A percentile compares a stretch with the other conserved stretches of the same genome.
Evolutionary conservation across 2,797 vertebrate species (phyloP).

Genomic region (Enteromius paludinosus): DNA sequence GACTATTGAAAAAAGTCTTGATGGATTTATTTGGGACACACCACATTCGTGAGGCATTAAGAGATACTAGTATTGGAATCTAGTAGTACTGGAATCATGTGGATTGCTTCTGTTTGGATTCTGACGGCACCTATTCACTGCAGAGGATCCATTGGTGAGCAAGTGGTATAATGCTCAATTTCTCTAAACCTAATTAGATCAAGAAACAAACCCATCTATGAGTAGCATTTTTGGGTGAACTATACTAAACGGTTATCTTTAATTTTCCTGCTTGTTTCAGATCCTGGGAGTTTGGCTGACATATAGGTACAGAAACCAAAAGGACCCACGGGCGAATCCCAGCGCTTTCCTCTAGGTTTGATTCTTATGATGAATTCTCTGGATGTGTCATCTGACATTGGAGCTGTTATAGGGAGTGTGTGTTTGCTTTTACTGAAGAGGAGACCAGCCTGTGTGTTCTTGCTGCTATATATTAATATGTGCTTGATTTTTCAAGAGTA

Average conservation of each 20-base stretch:
- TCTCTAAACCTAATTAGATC: not conserved
- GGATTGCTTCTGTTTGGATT: not conserved
- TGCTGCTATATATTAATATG: slow-evolving; percentile 52
- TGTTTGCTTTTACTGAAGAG: slow-evolving; percentile 49
- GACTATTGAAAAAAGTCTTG: not conserved
- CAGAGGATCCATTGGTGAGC: not conserved
- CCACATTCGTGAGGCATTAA: not conserved
- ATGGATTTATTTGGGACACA: not conserved
- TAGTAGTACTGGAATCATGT: not conserved
- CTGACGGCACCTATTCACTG: not conserved
- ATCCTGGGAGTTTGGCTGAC: slow-evolving; percentile 95
- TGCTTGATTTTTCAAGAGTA: slow-evolving; percentile 52
- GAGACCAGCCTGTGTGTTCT: slow-evolving; percentile 48
- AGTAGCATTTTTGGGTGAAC: not conserved
- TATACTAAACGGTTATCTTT: not conserved
- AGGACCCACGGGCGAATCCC: slow-evolving; percentile 94
- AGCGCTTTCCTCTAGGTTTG: slow-evolving; percentile 88
- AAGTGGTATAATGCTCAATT: not conserved
- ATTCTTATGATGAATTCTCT: slow-evolving; percentile 6
- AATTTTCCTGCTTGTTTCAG: slow-evolving; percentile 69
- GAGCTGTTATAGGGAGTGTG: slow-evolving; percentile 46
- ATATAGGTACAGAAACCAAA: slow-evolving; percentile 94
- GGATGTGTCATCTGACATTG: slow-evolving; percentile 39
- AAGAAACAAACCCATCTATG: not conserved
- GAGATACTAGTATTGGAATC: too few relatives aligned